A percentile compares a stretch with the other conserved stretches of the same genome.
phyloP scores from a whole-genome alignment of 2,113 vertebrate species.

The Lathamus discolor region DNA sequence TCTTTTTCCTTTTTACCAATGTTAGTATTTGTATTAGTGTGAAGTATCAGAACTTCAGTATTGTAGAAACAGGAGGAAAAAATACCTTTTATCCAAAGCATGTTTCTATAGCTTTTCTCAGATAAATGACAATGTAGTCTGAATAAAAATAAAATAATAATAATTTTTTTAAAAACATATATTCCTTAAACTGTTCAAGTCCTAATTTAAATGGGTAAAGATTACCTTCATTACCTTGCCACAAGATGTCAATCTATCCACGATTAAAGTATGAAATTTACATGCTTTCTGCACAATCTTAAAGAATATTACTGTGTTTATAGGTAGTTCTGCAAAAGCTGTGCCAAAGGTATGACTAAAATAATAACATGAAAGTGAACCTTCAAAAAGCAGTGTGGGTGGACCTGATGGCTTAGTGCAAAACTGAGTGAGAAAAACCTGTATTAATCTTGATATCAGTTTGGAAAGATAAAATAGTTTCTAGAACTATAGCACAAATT shows the following conservation, averaged over 20 bases:
- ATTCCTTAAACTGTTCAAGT: not conserved
- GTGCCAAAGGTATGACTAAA: not conserved
- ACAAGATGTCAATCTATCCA: slow-evolving; percentile 23
- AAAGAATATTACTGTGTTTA: not conserved
- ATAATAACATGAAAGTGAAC: not conserved
- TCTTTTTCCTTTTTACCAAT: not conserved
- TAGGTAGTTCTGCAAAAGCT: not conserved
- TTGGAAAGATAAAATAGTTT: not conserved
- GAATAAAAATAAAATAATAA: not conserved
- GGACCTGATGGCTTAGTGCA: not conserved
- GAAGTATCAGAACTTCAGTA: not conserved
- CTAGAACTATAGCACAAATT: not conserved
- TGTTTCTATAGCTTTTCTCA: not conserved
- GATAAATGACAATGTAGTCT: not conserved
- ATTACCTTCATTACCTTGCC: not conserved
- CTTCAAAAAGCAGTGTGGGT: not conserved
- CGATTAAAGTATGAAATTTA: not conserved
- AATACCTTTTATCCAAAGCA: not conserved
- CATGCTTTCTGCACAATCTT: not conserved
- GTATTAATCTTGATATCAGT: not conserved
- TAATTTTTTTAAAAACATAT: not conserved
- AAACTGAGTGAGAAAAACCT: not conserved
- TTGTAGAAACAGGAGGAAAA: not conserved
- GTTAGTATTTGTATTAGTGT: not conserved
- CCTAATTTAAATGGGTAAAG: not conserved